Conservation (phyloP, 2,113 vertebrate species). For the Thamnophis sirtalis region DNA sequence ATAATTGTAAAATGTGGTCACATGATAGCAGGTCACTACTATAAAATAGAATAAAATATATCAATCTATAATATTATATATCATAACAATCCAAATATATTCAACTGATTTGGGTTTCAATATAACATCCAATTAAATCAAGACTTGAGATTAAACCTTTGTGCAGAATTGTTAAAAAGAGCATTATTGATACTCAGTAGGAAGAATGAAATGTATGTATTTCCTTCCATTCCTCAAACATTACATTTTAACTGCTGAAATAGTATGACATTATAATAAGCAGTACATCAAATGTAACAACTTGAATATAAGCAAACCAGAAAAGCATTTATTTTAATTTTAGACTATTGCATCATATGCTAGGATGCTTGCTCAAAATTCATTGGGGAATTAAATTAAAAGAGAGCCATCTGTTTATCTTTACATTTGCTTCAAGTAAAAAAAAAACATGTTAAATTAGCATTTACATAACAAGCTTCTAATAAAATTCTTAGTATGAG, state of each 20-base stretch:
- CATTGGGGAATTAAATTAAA: conserved; percentile 57
- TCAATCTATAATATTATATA: not conserved
- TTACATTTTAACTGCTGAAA: conserved; percentile 5
- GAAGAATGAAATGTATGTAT: not conserved
- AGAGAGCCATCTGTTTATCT: conserved; percentile 56
- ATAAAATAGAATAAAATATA: not conserved
- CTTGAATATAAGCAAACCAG: not conserved
- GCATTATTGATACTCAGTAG: not conserved
- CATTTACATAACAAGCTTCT: conserved; percentile 42
- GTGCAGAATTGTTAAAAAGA: not conserved
- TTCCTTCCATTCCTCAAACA: not conserved
- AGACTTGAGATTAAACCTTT: not conserved
- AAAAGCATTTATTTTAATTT: conserved; percentile 33
- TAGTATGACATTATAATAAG: conserved; percentile 4
- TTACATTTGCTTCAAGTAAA: conserved; percentile 22
- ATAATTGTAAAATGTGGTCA: not conserved
- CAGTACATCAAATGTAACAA: not conserved
- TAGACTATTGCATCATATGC: conserved; percentile 18
- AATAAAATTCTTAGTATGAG: conserved; percentile 26
- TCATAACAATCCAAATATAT: not conserved
- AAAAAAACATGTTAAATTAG: conserved; percentile 32
- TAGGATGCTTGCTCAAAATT: conserved; percentile 36
- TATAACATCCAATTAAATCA: not conserved
- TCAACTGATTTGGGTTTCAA: not conserved
- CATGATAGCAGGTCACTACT: not conserved